These are phyloP conservation scores for Aromia moschata DNA, from an alignment of 2,888 invertebrate species.

Conservation along the genomic window DNA sequence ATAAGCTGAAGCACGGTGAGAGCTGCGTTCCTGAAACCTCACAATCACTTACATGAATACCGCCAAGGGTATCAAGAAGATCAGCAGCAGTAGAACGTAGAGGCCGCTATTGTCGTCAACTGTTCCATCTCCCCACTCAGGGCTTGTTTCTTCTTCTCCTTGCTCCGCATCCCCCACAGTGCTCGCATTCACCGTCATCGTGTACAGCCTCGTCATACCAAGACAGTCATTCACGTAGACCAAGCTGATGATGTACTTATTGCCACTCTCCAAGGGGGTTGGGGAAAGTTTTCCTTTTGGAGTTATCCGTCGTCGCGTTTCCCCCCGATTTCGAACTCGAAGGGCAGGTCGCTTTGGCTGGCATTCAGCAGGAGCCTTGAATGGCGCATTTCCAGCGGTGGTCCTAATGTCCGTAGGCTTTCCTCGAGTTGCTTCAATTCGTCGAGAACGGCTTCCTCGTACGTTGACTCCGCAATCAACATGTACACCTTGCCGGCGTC, in stretches of 20 bases:
- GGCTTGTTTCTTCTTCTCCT: too few species aligned
- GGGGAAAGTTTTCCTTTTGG: conserved; percentile 23
- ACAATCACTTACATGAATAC: conserved; percentile 26
- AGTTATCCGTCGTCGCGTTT: too few species aligned
- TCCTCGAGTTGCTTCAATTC: neutral
- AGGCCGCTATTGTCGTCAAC: conserved; percentile 13
- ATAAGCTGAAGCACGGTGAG: too few species aligned
- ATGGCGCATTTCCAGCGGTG: too few species aligned
- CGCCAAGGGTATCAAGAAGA: conserved; percentile 13
- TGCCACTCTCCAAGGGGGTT: conserved; percentile 35
- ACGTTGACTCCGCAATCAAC: neutral
- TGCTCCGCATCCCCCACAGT: too few species aligned
- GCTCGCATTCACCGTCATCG: neutral
- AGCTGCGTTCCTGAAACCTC: too few species aligned
- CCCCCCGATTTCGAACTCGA: neutral
- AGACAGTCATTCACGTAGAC: conserved; percentile 34
- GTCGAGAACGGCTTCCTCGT: neutral
- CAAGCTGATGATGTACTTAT: conserved; percentile 30
- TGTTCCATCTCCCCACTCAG: conserved; percentile 10
- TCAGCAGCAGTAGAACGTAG: conserved; percentile 24
- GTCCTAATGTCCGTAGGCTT: neutral
- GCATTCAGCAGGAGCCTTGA: too few species aligned
- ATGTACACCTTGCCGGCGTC: neutral
- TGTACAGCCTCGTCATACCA: conserved; percentile 6
- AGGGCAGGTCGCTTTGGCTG: neutral